Evolutionary conservation across 2,113 vertebrate species (phyloP), one percentile per base, ranked within the genome.

Genomic region (Microcebus lehilahytsara): DNA sequence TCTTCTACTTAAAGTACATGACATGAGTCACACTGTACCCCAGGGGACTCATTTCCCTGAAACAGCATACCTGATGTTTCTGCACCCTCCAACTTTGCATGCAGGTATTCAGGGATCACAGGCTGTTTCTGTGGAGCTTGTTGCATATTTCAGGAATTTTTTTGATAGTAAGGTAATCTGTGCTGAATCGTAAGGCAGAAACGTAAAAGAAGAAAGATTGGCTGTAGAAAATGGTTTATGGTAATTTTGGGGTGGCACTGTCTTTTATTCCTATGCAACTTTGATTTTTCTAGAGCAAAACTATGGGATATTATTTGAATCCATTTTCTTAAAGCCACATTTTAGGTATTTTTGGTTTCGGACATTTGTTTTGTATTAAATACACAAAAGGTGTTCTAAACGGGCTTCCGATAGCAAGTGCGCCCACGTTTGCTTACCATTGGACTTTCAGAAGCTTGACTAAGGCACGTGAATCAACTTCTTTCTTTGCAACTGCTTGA

Each of bases 291-390:
- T 60, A 30, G 27, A 42, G 67, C 11, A 27, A 72, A 89, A 91
- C 78, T 40, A 12, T 11, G 9, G 34, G 13, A 4, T 69, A 11
- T 78, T 72, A 62, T 69, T 93, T 11, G 56, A 92, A 93, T 79
- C 34, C 40, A 80, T 51, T 83, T 72, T 30, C 30, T 51, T 71
- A 12, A 93, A 80, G 30, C 20, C 12, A 67, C 17, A 58, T 46
- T 93, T 79, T 66, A 67, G 84, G 49, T 56, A 46, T 49, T 84
- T 60, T 97, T 95, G 79, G 60, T 87, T 97, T 91, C 64, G 40
- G 27, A n/a, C 42, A 60, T 81, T 94, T 96, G 56, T 78, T 98
- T 97, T 58, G 69, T 90, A 91, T 11, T 22, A 85, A 97, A 97
- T 85, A 46, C 66, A 91, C 51, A 92, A 62, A 89, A 22, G 6